Conservation (phyloP, 2,888 invertebrate genomes). For the Nemapogon koenigi region DNA sequence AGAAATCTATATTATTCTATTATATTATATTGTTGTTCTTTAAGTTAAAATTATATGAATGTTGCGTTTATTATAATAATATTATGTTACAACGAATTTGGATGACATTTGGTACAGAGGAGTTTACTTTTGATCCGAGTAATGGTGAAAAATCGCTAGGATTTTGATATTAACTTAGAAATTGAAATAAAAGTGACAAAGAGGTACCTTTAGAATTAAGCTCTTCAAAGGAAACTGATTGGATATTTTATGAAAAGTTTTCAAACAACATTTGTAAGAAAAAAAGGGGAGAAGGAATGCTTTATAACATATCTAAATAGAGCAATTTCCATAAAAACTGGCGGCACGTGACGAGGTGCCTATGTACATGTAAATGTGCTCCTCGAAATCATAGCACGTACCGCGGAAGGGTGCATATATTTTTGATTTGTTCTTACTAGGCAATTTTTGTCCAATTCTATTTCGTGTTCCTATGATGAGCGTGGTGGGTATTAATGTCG, state of each 20-base stretch:
- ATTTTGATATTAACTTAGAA: too few species aligned
- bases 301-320: slow-evolving; percentile 49
- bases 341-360: slow-evolving; percentile 52
- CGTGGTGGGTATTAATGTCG: too few species aligned
- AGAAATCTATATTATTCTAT: too few species aligned
- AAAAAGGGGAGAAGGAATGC: slow-evolving; percentile 2
- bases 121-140: too few species aligned
- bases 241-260: too few species aligned
- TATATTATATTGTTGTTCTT: too few species aligned
- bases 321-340: slow-evolving; percentile 61
- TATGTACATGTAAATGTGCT: slow-evolving; percentile 48
- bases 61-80: background rate
- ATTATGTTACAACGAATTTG: background rate
- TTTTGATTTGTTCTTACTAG: slow-evolving; percentile 60
- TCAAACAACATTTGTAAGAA: background rate
- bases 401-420: slow-evolving; percentile 59
- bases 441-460: slow-evolving; percentile 32
- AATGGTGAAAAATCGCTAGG: too few species aligned
- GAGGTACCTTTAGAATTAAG: too few species aligned
- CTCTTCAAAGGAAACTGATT: too few species aligned
- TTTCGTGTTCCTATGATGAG: too few species aligned
- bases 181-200: too few species aligned
- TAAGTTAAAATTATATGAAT: too few species aligned
- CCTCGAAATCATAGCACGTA: slow-evolving; percentile 54
- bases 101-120: background rate